Percentiles rank a stretch among this genome's conserved stretches.
Evolutionary conservation across 2,888 invertebrate genomes (phyloP).

Genomic region (Perithous albicinctus): DNA sequence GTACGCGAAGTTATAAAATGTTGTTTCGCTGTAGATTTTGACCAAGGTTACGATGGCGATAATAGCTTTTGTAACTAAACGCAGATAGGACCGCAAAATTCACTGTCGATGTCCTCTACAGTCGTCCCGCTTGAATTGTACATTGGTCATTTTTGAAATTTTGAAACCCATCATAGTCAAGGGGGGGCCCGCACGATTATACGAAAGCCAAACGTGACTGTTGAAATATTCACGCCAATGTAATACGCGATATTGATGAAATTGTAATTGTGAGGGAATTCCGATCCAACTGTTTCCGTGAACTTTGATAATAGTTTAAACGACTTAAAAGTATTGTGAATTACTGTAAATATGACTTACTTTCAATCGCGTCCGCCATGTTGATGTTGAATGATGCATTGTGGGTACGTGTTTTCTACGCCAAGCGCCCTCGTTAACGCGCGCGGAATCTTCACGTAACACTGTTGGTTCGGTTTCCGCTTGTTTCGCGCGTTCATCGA

Average conservation of each 20-base stretch:
- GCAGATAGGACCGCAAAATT: conserved; percentile 28
- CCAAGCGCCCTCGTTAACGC: conserved; percentile 66
- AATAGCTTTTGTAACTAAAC: background rate
- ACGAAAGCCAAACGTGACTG: conserved; percentile 9
- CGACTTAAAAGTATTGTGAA: conserved; percentile 75
- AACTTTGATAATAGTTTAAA: conserved; percentile 63
- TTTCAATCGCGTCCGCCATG: conserved; percentile 93
- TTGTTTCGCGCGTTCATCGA: conserved; percentile 23
- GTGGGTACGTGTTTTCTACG: conserved; percentile 80
- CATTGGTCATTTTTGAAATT: conserved; percentile 84
- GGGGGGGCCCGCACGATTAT: conserved; percentile 22
- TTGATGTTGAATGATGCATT: conserved; percentile 87
- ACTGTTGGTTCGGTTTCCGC: conserved; percentile 4
- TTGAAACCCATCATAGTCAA: conserved; percentile 78
- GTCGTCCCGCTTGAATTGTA: conserved; percentile 82
- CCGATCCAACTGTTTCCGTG: conserved; percentile 39
- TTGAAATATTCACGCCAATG: background rate
- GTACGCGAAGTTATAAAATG: conserved; percentile 22
- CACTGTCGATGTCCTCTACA: conserved; percentile 49
- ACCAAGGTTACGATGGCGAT: background rate
- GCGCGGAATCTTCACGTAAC: conserved; percentile 30
- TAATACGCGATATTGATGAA: background rate
- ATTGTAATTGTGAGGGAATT: conserved; percentile 39
- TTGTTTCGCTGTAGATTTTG: background rate
- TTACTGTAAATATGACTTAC: conserved; percentile 88